Conservation (phyloP, 2,888 invertebrate species). For the Volucella inflata region DNA sequence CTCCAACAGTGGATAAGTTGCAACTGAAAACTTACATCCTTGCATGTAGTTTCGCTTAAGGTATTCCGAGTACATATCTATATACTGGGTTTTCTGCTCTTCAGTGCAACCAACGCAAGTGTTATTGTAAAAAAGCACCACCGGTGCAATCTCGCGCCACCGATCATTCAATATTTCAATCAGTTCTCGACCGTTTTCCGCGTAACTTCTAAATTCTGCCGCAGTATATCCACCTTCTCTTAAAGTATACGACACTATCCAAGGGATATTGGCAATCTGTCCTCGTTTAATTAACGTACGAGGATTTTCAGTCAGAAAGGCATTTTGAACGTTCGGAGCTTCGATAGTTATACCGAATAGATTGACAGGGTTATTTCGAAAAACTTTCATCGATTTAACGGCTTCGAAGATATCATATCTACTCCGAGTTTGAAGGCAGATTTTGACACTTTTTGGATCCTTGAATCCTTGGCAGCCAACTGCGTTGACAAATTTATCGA, state of each 20-base stretch:
- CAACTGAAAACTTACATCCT: slow-evolving; percentile 81
- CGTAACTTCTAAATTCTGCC: slow-evolving; percentile 82
- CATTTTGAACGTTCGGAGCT: slow-evolving; percentile 82
- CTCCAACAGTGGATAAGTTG: slow-evolving; percentile 82
- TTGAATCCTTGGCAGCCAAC: slow-evolving; percentile 78
- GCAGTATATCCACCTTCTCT: slow-evolving; percentile 90
- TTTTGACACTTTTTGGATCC: slow-evolving; percentile 86
- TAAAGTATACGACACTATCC: slow-evolving; percentile 87
- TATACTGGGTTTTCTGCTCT: slow-evolving; percentile 88
- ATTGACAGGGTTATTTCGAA: slow-evolving; percentile 87
- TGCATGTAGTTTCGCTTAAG: slow-evolving; percentile 76
- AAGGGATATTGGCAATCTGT: slow-evolving; percentile 86
- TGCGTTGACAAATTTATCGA: slow-evolving; percentile 85
- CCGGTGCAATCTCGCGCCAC: slow-evolving; percentile 84
- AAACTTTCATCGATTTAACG: slow-evolving; percentile 74
- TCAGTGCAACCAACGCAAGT: slow-evolving; percentile 87
- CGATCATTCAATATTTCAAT: slow-evolving; percentile 86
- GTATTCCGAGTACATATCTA: slow-evolving; percentile 83
- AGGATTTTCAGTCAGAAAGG: slow-evolving; percentile 88
- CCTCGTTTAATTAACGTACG: slow-evolving; percentile 86
- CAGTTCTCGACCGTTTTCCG: slow-evolving; percentile 80
- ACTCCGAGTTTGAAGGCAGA: slow-evolving; percentile 16
- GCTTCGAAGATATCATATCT: slow-evolving; percentile 1
- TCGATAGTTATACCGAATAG: slow-evolving; percentile 89
- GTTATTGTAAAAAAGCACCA: slow-evolving; percentile 85